These are phyloP conservation scores for Sarcophaga variegata DNA, from an alignment of 2,888 invertebrate genomes.

Conservation along the genomic window DNA sequence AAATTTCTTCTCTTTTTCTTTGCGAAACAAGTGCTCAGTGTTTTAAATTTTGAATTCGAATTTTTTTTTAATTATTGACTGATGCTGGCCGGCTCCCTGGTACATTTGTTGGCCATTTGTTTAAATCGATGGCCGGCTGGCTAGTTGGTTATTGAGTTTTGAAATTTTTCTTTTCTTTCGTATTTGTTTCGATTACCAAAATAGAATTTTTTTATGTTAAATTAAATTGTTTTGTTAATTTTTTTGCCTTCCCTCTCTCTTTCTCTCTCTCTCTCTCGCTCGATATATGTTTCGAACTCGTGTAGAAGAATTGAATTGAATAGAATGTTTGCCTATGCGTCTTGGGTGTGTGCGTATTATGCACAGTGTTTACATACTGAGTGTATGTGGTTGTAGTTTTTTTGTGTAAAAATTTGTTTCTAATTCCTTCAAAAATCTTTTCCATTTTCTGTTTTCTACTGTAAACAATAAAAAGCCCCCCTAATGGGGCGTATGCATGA, in stretches of 20 bases:
- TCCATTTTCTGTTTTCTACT: background rate
- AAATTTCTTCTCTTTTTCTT: background rate
- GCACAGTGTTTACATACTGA: too few relatives aligned
- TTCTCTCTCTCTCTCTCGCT: background rate
- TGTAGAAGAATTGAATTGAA: slow-evolving; percentile 7
- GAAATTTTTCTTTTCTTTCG: too few relatives aligned
- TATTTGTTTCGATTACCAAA: slow-evolving; percentile 5
- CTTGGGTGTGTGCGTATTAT: too few relatives aligned
- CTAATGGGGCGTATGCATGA: slow-evolving; percentile 31
- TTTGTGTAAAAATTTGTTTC: background rate
- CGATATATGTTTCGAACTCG: slow-evolving; percentile 11
- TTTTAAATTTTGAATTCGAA: slow-evolving; percentile 23
- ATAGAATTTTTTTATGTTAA: slow-evolving; percentile 46
- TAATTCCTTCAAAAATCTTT: slow-evolving; percentile 23
- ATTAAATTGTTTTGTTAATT: slow-evolving; percentile 45
- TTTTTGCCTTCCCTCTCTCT: background rate
- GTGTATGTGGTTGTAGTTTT: background rate
- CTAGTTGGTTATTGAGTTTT: slow-evolving; percentile 14
- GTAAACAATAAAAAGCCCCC: slow-evolving; percentile 42
- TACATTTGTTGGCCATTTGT: slow-evolving; percentile 21
- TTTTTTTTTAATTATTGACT: slow-evolving; percentile 9
- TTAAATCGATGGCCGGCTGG: slow-evolving; percentile 11
- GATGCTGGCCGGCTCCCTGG: slow-evolving; percentile 1
- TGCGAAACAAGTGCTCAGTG: background rate
- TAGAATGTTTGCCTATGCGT: background rate